These are phyloP conservation scores for Xyrichtys novacula DNA, from an alignment of 2,797 vertebrate species.

Conservation along the genomic window DNA sequence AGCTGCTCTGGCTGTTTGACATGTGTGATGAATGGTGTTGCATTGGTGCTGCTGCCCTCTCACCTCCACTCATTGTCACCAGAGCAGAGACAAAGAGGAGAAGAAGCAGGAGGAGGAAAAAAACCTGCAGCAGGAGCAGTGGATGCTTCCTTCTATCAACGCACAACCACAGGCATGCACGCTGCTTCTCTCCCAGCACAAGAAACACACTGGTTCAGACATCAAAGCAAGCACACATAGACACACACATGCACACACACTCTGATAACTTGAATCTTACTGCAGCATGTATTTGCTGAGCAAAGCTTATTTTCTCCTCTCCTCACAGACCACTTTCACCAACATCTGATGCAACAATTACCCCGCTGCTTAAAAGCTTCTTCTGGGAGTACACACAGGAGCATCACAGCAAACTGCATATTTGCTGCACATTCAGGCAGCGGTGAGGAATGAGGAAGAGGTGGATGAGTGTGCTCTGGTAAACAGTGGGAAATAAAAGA, in stretches of 20 bases:
- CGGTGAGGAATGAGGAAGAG: slow-evolving; percentile 87
- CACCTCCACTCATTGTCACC: slow-evolving; percentile 92
- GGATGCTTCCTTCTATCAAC: slow-evolving; percentile 94
- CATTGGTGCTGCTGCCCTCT: slow-evolving; percentile 91
- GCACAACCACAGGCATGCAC: slow-evolving; percentile 11
- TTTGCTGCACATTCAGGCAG: slow-evolving; percentile 51
- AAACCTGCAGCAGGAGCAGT: slow-evolving; percentile 82
- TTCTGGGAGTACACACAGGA: slow-evolving; percentile 40
- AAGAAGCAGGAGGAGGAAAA: slow-evolving; percentile 67
- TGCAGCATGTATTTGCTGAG: slow-evolving; percentile 74
- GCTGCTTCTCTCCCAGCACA: slow-evolving; percentile 18
- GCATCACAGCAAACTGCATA: slow-evolving; percentile 46
- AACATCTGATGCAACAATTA: slow-evolving; percentile 69
- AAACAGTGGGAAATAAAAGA: slow-evolving; percentile 80
- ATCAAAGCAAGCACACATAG: slow-evolving; percentile 31
- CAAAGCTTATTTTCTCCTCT: slow-evolving; percentile 67
- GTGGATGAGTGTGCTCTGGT: slow-evolving; percentile 71
- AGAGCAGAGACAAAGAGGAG: slow-evolving; percentile 75
- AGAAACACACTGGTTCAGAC: slow-evolving; percentile 47
- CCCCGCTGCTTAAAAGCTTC: slow-evolving; percentile 39
- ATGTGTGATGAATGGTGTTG: slow-evolving; percentile 96
- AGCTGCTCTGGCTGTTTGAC: slow-evolving; percentile 95
- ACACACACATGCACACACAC: slow-evolving; percentile 44
- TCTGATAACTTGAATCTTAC: slow-evolving; percentile 59
- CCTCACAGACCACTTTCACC: slow-evolving; percentile 53